Evolutionary conservation across 2,113 vertebrate species (phyloP), one percentile per base, ranked within the genome.

Genomic region (Seriola quinqueradiata): DNA sequence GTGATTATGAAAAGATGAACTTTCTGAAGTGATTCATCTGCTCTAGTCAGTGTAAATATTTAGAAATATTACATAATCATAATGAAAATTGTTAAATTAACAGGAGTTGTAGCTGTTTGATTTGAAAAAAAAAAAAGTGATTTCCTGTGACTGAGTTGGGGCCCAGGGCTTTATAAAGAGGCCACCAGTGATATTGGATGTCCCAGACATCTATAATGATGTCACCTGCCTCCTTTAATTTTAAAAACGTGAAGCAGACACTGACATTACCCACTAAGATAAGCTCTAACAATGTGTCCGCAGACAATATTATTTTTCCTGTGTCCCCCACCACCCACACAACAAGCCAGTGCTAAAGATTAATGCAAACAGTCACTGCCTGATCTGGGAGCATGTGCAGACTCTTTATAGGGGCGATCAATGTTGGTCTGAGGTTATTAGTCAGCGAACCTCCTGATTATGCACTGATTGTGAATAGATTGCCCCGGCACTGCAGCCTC

Each of bases 361-460:
- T 0, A 28, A 77, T 19, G 12, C 28, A 70, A 68, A 58, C 19
- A 3, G 50, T 14, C 25, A 57, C 28, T 7, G 42, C 7, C 50
- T 78, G 4, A 25, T 36, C 11, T 54, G 55, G 11, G 2, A 66
- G 40, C 6, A 1, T 13, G 6, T 70, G 68, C 23, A 10, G 25
- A 60, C 1, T 72, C 54, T n/a, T 70, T 7, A 17, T 28, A 42
- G 0, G 10, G 14, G 11, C 1, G 1, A 48, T 76, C 66, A 46
- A 13, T 73, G 54, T 21, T 34, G 36, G 16, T 10, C 42, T 34
- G n/a, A 67, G 70, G 6, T 57, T 46, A 34, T 78, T 68, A 69
- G 38, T 66, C 66, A 67, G 71, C 34, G 21, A 59, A 46, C 54
- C 34, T 55, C 54, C 55, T 68, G 50, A 84, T 90, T 82, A 65